Base-by-base conservation (phyloP, 2,797 vertebrate genomes). In the Fringilla coelebs region DNA sequence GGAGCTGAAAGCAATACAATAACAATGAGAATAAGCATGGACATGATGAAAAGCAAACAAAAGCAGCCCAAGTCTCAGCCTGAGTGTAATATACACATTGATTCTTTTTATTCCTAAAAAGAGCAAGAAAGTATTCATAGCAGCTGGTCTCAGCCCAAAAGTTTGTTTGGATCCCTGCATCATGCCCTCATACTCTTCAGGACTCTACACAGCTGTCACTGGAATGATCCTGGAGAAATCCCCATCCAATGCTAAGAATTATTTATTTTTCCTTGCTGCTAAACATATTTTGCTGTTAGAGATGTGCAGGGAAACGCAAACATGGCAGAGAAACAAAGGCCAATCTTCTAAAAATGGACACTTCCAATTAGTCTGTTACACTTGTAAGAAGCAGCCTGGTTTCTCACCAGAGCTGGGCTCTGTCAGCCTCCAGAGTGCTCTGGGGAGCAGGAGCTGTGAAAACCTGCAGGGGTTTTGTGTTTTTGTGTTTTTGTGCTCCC, bases 21-120 rank as follows among this genome's bases (percentile, higher is more conserved):
- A 96, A 96, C 94, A 97, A 91, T 72, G 77, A 96, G 90, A 93
- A 84, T 75, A 95, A 96, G 52, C 54, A 95, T 17, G 63, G 94
- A 74, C 85, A 90, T 46, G 71, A 92, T 91, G 79, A 94, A 96
- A 96, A 93, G 84, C 73, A 92, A 97, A 73, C 45, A 93, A 95
- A 57, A 93, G 78, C 45, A 90, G 72, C 77, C 36, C 52, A 94
- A 97, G 90, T 82, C 88, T 90, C 51, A 82, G 93, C 58, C 55
- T 18, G 18, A 96, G 61, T 84, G 63, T 68, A 94, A 91, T 73
- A 31, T 92, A 94, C 75, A 94, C 91, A 95, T 55, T 5, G 31
- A 90, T 91, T 60, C 63, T 83, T 96, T 97, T 96, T 94, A 93
- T 95, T 96, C 92, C 91, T 95, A 90, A 91, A 96, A 95, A 95